phyloP scores from a whole-genome alignment of 2,113 vertebrate species.

The Boulengeromyrus knoepffleri region DNA sequence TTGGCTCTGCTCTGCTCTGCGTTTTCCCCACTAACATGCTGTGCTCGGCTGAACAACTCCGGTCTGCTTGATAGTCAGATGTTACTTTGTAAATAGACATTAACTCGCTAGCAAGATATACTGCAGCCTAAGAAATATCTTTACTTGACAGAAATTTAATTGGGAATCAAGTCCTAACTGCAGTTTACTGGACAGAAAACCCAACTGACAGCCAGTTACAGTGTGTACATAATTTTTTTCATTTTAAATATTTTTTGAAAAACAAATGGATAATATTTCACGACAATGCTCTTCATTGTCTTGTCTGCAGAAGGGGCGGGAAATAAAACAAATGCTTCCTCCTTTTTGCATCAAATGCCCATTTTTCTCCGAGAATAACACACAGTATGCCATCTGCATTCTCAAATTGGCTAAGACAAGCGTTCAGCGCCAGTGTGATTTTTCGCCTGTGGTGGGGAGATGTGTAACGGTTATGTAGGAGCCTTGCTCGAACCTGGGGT shows the following conservation, averaged over 20 bases:
- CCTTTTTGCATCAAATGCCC: neutral
- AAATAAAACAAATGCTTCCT: neutral
- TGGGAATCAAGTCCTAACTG: constrained; percentile 75
- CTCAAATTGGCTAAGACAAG: neutral
- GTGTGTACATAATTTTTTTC: neutral
- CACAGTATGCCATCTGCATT: neutral
- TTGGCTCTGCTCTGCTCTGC: constrained; percentile 35
- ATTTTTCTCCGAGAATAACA: neutral
- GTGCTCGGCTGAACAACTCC: constrained; percentile 77
- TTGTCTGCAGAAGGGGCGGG: neutral
- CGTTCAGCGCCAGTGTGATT: neutral
- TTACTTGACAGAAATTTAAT: constrained; percentile 63
- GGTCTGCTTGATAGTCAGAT: constrained; percentile 76
- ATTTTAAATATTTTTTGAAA: neutral
- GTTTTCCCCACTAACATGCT: constrained; percentile 36
- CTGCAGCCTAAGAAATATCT: constrained; percentile 79
- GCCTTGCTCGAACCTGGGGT: neutral
- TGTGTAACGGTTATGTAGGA: neutral
- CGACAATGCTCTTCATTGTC: neutral
- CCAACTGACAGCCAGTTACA: constrained; percentile 41
- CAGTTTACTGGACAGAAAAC: constrained; percentile 72
- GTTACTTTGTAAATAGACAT: constrained; percentile 76
- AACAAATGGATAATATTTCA: neutral
- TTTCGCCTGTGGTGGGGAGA: neutral
- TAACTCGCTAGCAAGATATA: constrained; percentile 80